Percentiles rank a stretch among this genome's conserved stretches.
Evolutionary conservation across 2,888 invertebrate genomes (phyloP).

Genomic region (Drosophila melanosoma): DNA sequence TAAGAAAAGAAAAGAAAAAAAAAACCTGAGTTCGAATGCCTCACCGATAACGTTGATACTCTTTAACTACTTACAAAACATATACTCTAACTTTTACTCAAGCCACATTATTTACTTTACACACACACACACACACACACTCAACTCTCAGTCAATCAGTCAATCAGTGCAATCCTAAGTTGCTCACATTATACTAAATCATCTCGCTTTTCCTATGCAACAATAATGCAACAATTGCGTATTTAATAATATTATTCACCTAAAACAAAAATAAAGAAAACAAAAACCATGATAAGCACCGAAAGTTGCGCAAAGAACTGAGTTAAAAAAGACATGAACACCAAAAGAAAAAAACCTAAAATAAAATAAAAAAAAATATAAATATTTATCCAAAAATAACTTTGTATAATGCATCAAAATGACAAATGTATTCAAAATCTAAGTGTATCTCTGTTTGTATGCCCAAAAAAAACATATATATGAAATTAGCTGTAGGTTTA

Average conservation of each 20-base stretch:
- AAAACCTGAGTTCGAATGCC: constrained; percentile 68
- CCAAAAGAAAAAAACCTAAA: constrained; percentile 41
- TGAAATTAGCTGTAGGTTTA: constrained; percentile 52
- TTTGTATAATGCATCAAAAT: constrained; percentile 37
- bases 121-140: constrained; percentile 3
- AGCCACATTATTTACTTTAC: constrained; percentile 30
- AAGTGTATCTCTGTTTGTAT: constrained; percentile 37
- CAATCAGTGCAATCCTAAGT: constrained; percentile 28
- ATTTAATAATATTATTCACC: constrained; percentile 41
- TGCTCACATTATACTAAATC: constrained; percentile 17
- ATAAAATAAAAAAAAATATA: constrained; percentile 33
- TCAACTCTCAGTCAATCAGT: constrained; percentile 4
- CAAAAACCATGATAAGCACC: constrained; percentile 64
- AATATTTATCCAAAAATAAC: constrained; percentile 35
- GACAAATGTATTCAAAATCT: constrained; percentile 25
- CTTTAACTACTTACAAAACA: constrained; percentile 17
- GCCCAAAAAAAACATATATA: constrained; percentile 41
- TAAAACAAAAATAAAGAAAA: constrained; percentile 5
- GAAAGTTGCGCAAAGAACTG: constrained; percentile 82
- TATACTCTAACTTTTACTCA: constrained; percentile 9
- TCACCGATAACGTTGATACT: constrained; percentile 70
- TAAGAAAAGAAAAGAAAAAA: not conserved
- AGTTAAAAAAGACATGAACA: constrained; percentile 80
- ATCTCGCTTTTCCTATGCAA: constrained; percentile 42
- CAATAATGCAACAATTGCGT: constrained; percentile 30